Percentiles rank a stretch among this genome's conserved stretches.
phyloP scores from a whole-genome alignment of 2,888 invertebrate species.

The Phania funesta region DNA sequence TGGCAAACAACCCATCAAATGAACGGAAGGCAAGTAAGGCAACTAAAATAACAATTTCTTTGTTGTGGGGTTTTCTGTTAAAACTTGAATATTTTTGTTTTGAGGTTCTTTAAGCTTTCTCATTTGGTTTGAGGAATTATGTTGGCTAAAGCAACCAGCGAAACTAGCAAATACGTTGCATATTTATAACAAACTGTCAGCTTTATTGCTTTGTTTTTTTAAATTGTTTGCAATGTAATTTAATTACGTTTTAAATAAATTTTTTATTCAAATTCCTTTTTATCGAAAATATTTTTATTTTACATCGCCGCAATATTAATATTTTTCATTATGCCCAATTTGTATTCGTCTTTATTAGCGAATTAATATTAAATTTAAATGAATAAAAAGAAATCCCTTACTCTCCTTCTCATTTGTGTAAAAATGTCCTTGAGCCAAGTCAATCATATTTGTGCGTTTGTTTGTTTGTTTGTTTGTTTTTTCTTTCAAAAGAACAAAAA shows the following conservation, averaged over 20 bases:
- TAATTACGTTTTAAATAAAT: neutral
- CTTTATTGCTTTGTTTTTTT: too few relatives aligned
- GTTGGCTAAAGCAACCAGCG: too few relatives aligned
- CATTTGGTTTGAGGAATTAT: too few relatives aligned
- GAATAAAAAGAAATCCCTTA: constrained; percentile 7
- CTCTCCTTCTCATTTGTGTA: constrained; percentile 1
- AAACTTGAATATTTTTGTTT: too few relatives aligned
- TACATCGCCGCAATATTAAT: neutral
- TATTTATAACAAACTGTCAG: too few relatives aligned
- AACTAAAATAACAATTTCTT: too few relatives aligned
- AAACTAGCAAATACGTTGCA: too few relatives aligned
- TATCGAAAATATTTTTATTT: neutral
- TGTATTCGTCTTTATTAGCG: constrained; percentile 4
- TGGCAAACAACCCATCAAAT: too few relatives aligned
- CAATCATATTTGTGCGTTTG: constrained; percentile 45
- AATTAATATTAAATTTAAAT: constrained; percentile 6
- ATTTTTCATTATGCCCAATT: constrained; percentile 26
- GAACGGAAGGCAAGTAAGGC: too few relatives aligned
- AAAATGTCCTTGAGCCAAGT: constrained; percentile 55
- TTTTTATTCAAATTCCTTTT: neutral
- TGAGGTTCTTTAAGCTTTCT: too few relatives aligned
- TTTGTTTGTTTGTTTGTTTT: constrained; percentile 36
- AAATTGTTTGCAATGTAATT: too few relatives aligned
- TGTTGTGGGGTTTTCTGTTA: too few relatives aligned
- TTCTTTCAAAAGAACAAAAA: constrained; percentile 10